Base-by-base conservation (phyloP, 1,140 invertebrate species). In the Dendroctonus valens region DNA sequence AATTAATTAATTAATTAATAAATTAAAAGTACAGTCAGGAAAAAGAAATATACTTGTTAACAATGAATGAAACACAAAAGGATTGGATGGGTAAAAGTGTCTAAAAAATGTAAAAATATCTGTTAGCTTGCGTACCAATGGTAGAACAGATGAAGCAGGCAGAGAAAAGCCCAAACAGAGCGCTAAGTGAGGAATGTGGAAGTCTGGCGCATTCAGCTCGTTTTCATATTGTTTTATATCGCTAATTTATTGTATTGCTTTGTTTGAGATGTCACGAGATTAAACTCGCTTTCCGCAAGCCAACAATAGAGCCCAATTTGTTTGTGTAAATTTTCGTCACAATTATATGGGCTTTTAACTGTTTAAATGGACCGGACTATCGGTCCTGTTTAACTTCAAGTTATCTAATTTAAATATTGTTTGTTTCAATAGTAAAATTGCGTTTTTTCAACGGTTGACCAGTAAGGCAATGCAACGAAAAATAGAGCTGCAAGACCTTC, bases 211-310 rank as follows among this genome's bases (percentile, higher is more conserved):
- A 70, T 75, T 75, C 73, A 70, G 53, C 71, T 57, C 71, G 71
- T 72, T 74, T 72, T 75, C 73, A 73, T 74, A 75, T 76, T 76
- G 73, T 76, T 76, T 76, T 76, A 76, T 76, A 76, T 76, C 71
- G 72, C 71, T 76, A 75, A 76, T 76, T 76, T 76, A 76, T 76
- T 71, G 74, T 75, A 73, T 71, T 70, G 72, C 73, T 73, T 76
- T 76, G 72, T 76, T 72, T 65, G 69, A 71, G 71, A 73, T 71
- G 71, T 75, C 73, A 72, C 68, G 72, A 72, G 68, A 74, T 76
- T 75, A 74, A 75, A 75, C 72, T 73, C 64, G 54, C 54, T 57
- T 50, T 60, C 65, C 26, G 26, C 44, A 39, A 39, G 14, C 50
- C 40, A n/a, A 66, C 64, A 66, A 70, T 68, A 50, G 59, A 46